Conservation (phyloP, 1,140 invertebrate genomes). For the Drosophila subpulchrella region DNA sequence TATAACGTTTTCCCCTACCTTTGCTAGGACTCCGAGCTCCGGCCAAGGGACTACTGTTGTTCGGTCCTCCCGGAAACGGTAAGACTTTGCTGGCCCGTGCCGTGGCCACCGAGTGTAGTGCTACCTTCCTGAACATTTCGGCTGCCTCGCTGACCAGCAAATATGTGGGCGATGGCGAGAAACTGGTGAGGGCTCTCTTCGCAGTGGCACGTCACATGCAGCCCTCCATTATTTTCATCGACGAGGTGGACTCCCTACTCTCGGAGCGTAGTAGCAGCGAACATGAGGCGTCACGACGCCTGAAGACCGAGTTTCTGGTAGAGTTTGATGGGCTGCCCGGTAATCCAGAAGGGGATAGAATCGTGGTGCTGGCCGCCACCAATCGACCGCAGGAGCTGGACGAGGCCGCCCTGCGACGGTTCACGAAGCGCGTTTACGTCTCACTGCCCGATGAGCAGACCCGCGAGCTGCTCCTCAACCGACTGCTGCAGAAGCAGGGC, state of each 20-base stretch:
- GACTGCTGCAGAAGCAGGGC: conserved; percentile 92
- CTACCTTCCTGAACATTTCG: conserved; percentile 99
- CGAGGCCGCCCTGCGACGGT: conserved; percentile 94
- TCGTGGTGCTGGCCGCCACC: conserved; percentile 98
- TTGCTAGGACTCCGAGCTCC: conserved; percentile 87
- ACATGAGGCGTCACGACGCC: conserved; percentile 96
- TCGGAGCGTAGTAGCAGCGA: conserved; percentile 96
- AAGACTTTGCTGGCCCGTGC: conserved; percentile 96
- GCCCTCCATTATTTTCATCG: conserved; percentile 98
- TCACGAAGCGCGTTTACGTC: conserved; percentile 98
- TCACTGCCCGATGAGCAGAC: conserved; percentile 93
- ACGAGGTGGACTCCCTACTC: conserved; percentile 98
- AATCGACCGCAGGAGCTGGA: conserved; percentile 96
- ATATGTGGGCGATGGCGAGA: conserved; percentile 98
- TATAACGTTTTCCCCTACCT: neutral
- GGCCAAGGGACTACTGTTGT: conserved; percentile 95
- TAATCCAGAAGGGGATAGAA: conserved; percentile 92
- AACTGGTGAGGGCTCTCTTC: conserved; percentile 97
- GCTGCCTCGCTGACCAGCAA: conserved; percentile 99
- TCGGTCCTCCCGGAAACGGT: conserved; percentile 94
- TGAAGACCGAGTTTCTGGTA: conserved; percentile 99
- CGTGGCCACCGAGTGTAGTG: conserved; percentile 95
- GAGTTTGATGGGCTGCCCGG: conserved; percentile 97
- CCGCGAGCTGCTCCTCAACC: conserved; percentile 90
- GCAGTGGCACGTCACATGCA: conserved; percentile 95